Percentiles rank a stretch among this genome's conserved stretches.
phyloP scores from a whole-genome alignment of 2,113 vertebrate species.

The Sorex araneus region DNA sequence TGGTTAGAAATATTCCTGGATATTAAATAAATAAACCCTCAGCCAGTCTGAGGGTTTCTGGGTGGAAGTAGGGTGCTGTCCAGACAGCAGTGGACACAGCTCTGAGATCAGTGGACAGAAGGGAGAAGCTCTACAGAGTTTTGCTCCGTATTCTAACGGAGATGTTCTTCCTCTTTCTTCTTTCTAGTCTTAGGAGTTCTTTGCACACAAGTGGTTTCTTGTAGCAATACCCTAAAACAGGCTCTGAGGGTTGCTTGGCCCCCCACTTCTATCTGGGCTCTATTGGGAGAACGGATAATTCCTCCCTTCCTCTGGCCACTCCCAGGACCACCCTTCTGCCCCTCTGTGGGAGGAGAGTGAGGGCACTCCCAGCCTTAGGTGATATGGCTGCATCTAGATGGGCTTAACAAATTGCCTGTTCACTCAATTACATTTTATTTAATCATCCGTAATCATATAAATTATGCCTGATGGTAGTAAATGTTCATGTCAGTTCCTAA shows the following conservation, averaged over 20 bases:
- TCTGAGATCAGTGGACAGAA: not conserved
- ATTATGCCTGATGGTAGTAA: conserved; percentile 93
- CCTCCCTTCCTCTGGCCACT: conserved; percentile 67
- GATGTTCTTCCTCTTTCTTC: not conserved
- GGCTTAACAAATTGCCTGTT: conserved; percentile 91
- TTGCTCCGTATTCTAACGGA: conserved; percentile 23
- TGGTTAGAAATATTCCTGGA: not conserved
- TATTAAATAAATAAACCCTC: too few relatives aligned
- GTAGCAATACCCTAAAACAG: not conserved
- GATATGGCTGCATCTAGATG: conserved; percentile 86
- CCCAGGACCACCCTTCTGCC: conserved; percentile 36
- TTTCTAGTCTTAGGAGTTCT: not conserved
- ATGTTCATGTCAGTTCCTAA: conserved; percentile 91
- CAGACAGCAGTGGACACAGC: not conserved
- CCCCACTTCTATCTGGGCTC: conserved; percentile 6
- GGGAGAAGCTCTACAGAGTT: not conserved
- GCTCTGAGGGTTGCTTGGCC: not conserved
- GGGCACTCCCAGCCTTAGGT: conserved; percentile 86
- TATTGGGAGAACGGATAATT: not conserved
- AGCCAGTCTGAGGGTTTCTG: not conserved
- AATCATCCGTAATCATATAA: conserved; percentile 93
- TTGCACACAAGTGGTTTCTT: not conserved
- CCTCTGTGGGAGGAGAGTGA: conserved; percentile 63
- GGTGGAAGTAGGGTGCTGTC: not conserved
- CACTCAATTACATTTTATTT: conserved; percentile 93